Conservation (phyloP, 2,797 vertebrate species). For the Poeciliopsis turneri region DNA sequence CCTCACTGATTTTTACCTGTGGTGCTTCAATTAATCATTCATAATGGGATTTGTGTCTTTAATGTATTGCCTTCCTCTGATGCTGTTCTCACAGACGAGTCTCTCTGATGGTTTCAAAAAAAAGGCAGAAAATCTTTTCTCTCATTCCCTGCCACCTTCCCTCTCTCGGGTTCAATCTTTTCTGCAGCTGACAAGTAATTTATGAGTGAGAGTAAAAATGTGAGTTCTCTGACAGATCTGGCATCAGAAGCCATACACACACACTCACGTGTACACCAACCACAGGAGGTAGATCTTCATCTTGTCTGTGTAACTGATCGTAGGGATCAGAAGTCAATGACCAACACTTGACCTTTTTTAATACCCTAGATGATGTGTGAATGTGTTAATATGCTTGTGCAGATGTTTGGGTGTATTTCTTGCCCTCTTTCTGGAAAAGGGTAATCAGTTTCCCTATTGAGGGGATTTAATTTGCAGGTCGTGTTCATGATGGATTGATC, state of each 20-base stretch:
- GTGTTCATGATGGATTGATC: constrained; percentile 68
- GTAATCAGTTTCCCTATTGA: constrained; percentile 64
- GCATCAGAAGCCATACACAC: constrained; percentile 52
- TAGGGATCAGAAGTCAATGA: constrained; percentile 67
- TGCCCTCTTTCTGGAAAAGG: constrained; percentile 51
- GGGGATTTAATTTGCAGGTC: constrained; percentile 72
- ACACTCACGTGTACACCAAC: constrained; percentile 12
- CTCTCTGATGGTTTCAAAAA: constrained; percentile 43
- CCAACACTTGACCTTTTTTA: constrained; percentile 54
- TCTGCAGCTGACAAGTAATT: constrained; percentile 78
- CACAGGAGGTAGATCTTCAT: constrained; percentile 58
- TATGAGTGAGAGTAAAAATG: constrained; percentile 60
- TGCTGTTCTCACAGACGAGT: constrained; percentile 48
- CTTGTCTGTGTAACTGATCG: constrained; percentile 67
- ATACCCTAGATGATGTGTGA: constrained; percentile 42
- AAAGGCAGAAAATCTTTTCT: constrained; percentile 44
- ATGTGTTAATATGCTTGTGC: constrained; percentile 16
- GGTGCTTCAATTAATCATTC: constrained; percentile 57
- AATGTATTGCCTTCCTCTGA: constrained; percentile 49
- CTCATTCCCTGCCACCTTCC: constrained; percentile 41
- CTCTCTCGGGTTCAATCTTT: constrained; percentile 70
- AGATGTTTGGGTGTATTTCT: constrained; percentile 29
- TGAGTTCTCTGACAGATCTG: constrained; percentile 52
- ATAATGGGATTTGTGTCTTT: constrained; percentile 52
- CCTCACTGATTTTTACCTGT: constrained; percentile 57